phyloP scores from a whole-genome alignment of 2,888 invertebrate species.

The Crocallis elinguaria region DNA sequence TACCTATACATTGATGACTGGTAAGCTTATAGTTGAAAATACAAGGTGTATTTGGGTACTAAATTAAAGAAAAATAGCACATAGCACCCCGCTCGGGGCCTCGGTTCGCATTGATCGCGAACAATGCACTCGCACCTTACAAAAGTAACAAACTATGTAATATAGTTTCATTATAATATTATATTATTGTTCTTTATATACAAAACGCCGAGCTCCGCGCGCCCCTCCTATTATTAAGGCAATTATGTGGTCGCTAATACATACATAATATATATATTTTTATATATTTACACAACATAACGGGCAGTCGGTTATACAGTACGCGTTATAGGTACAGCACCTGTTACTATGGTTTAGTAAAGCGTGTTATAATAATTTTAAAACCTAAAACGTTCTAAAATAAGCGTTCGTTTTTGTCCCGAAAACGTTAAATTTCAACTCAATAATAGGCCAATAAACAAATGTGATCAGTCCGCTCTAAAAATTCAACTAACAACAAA shows the following conservation, averaged over 20 bases:
- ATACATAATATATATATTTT: constrained; percentile 63
- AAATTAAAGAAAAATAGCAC: constrained; percentile 77
- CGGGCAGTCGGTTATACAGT: constrained; percentile 68
- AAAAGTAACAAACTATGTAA: constrained; percentile 79
- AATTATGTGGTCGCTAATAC: constrained; percentile 70
- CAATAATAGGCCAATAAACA: constrained; percentile 70
- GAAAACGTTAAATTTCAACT: constrained; percentile 52
- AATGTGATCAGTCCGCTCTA: constrained; percentile 65
- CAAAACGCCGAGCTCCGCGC: constrained; percentile 71
- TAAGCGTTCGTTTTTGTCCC: constrained; percentile 45
- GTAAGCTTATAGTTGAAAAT: constrained; percentile 82
- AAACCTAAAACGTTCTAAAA: constrained; percentile 57
- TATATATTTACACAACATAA: constrained; percentile 79
- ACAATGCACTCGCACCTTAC: constrained; percentile 73
- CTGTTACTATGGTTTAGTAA: constrained; percentile 70
- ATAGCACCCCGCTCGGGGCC: constrained; percentile 56
- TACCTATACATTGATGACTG: constrained; percentile 82
- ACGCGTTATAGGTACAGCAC: constrained; percentile 60
- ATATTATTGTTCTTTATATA: constrained; percentile 81
- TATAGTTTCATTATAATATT: constrained; percentile 64
- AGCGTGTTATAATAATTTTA: constrained; percentile 63
- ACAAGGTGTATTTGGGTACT: constrained; percentile 78
- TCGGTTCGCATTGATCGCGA: constrained; percentile 66
- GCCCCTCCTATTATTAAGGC: constrained; percentile 67
- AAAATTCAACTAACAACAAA: constrained; percentile 66